A percentile compares a stretch with the other conserved stretches of the same genome.
Evolutionary conservation across 1,140 invertebrate genomes (phyloP).

Genomic region (Cydia amplana): DNA sequence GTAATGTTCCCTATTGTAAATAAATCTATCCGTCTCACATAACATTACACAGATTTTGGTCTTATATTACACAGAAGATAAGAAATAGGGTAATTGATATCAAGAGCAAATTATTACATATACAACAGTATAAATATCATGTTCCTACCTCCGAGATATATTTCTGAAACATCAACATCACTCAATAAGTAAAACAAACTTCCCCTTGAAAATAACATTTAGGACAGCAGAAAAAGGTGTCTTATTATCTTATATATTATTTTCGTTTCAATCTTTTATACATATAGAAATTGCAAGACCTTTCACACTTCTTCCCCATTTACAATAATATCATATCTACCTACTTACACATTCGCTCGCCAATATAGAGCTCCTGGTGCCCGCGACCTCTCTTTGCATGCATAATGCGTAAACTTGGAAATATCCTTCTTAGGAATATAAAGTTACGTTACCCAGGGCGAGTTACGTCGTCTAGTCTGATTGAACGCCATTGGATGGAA

Average conservation of each 20-base stretch:
- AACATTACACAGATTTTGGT: no score
- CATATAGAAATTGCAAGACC: neutral
- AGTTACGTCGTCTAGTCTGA: slow-evolving; percentile 52
- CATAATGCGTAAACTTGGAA: slow-evolving; percentile 59
- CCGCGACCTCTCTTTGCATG: slow-evolving; percentile 59
- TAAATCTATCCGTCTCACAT: no score
- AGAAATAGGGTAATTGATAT: no score
- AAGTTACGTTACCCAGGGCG: slow-evolving; percentile 52
- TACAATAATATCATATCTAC: slow-evolving; percentile 21
- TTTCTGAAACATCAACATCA: no score
- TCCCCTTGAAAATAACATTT: neutral
- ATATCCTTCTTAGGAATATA: slow-evolving; percentile 65
- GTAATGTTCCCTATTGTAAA: no score
- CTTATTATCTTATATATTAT: neutral
- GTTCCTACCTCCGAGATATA: no score
- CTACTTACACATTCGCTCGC: neutral
- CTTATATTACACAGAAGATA: no score
- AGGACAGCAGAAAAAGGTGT: no score
- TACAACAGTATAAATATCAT: no score
- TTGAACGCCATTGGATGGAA: slow-evolving; percentile 47
- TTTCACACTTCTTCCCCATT: neutral
- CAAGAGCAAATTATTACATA: no score
- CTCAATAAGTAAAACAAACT: no score
- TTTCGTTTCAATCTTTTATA: slow-evolving; percentile 6
- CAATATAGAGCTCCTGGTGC: slow-evolving; percentile 46